Evolutionary conservation across 1,140 invertebrate species (phyloP).

Genomic region (Brachionus manjavacas): DNA sequence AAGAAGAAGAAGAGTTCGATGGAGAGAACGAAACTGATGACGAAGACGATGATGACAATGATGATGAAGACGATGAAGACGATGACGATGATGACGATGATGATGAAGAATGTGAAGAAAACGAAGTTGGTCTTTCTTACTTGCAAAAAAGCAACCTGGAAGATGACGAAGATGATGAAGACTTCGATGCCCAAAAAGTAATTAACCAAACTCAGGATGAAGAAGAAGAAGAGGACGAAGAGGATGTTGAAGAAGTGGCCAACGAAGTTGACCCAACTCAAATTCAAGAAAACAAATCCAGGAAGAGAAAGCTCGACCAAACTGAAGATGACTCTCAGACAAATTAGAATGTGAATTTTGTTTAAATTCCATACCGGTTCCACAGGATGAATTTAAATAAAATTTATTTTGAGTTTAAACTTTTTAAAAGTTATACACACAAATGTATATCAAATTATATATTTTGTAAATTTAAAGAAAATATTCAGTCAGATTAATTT

Average conservation of each 20-base stretch:
- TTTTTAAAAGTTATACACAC: background rate
- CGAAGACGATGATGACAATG: slow-evolving; percentile 56
- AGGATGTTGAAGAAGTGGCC: slow-evolving; percentile 52
- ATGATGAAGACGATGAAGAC: slow-evolving; percentile 50
- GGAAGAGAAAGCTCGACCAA: slow-evolving; percentile 69
- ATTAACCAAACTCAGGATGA: slow-evolving; percentile 60
- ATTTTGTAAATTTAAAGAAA: background rate
- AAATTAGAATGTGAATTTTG: background rate
- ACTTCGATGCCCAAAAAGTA: slow-evolving; percentile 55
- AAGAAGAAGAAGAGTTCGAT: slow-evolving; percentile 61
- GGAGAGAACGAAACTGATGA: slow-evolving; percentile 43
- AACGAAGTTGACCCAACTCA: slow-evolving; percentile 30
- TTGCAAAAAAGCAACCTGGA: slow-evolving; percentile 67
- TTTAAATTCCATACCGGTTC: background rate
- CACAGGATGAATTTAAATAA: background rate
- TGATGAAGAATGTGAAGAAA: slow-evolving; percentile 60
- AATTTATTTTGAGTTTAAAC: background rate
- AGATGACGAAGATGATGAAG: slow-evolving; percentile 66
- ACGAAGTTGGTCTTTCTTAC: slow-evolving; percentile 65
- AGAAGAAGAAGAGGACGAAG: slow-evolving; percentile 63
- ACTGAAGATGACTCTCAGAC: slow-evolving; percentile 44
- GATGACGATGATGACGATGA: slow-evolving; percentile 56
- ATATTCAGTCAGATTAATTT: background rate
- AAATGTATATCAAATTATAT: background rate
- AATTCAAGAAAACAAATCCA: slow-evolving; percentile 46